Conservation (phyloP, 2,888 invertebrate species). For the Melanotus villosus region DNA sequence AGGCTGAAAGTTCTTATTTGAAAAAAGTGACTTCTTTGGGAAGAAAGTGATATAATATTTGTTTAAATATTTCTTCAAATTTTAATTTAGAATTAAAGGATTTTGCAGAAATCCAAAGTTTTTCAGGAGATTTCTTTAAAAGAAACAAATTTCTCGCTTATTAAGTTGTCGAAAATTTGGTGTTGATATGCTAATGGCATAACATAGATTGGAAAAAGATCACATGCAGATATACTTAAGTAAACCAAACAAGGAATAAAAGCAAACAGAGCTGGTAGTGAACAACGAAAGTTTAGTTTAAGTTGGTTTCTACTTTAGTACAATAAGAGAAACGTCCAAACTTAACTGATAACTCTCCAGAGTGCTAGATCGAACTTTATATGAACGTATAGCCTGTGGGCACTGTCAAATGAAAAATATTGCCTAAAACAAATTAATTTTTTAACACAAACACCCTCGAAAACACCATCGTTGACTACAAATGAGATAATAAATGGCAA, state of each 20-base stretch:
- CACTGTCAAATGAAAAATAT: not conserved
- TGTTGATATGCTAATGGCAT: too few relatives aligned
- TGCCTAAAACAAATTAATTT: not conserved
- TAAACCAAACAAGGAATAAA: constrained; percentile 13
- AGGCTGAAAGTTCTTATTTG: too few relatives aligned
- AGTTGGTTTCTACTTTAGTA: constrained; percentile 1
- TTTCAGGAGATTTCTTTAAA: too few relatives aligned
- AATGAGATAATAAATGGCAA: constrained; percentile 9
- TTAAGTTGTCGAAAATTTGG: too few relatives aligned
- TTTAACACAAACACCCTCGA: not conserved
- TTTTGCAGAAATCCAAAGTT: too few relatives aligned
- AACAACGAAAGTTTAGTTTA: constrained; percentile 16
- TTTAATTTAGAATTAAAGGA: too few relatives aligned
- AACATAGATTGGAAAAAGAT: too few relatives aligned
- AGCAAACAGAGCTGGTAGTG: constrained; percentile 1
- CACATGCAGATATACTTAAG: not conserved
- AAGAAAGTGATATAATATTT: too few relatives aligned
- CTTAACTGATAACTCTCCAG: not conserved
- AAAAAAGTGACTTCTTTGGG: too few relatives aligned
- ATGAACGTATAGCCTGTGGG: not conserved
- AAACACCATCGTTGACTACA: not conserved
- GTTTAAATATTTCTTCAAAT: too few relatives aligned
- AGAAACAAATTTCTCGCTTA: too few relatives aligned
- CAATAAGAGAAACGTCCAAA: not conserved
- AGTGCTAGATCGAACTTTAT: not conserved